phyloP scores from a whole-genome alignment of 1,140 invertebrate genomes.

The Zaprionus kolodkinae region DNA sequence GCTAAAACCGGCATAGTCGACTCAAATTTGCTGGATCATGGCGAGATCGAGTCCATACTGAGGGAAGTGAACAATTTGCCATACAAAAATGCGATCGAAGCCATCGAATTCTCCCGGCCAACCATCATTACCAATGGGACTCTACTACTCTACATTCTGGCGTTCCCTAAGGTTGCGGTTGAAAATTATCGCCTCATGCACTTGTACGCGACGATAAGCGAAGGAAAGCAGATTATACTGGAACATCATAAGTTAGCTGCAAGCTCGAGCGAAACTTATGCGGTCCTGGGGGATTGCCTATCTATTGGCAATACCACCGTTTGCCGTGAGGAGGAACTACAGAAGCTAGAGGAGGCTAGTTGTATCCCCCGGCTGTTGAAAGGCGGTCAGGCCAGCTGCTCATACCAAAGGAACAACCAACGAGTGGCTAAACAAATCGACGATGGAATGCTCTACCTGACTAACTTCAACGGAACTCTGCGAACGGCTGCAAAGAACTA shows the following conservation, averaged over 20 bases:
- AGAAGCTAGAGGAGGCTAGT: neutral
- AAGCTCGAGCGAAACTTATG: neutral
- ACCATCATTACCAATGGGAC: neutral
- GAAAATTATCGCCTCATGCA: neutral
- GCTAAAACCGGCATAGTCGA: neutral
- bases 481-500: neutral
- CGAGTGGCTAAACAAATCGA: neutral
- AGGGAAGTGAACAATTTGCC: neutral
- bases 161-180: neutral
- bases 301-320: neutral
- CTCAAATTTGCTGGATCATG: neutral
- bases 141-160: neutral
- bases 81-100: neutral
- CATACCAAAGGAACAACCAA: neutral
- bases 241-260: neutral
- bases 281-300: neutral
- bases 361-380: neutral
- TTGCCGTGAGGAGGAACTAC: neutral
- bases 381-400: neutral
- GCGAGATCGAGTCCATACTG: neutral
- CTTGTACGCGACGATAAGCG: neutral
- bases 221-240: neutral
- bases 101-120: neutral
- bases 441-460: neutral
- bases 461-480: conserved; percentile 16